These are phyloP conservation scores for Urocitellus parryii DNA, from an alignment of 2,113 vertebrate species.

Conservation along the genomic window DNA sequence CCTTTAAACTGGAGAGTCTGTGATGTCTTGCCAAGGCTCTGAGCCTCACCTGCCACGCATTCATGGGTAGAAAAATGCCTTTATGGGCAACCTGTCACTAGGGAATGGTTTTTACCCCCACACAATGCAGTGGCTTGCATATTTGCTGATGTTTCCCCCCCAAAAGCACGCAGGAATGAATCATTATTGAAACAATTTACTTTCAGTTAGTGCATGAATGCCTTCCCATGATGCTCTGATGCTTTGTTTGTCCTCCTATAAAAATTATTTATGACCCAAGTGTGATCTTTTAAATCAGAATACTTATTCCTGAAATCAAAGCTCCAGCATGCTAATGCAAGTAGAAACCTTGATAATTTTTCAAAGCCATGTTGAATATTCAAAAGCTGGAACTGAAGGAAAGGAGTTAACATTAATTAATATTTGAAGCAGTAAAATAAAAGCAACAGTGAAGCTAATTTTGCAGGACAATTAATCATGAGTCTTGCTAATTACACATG, in stretches of 20 bases:
- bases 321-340: slow-evolving; percentile 91
- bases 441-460: slow-evolving; percentile 99
- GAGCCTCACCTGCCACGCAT: slow-evolving; percentile 27
- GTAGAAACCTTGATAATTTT: slow-evolving; percentile 93
- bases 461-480: slow-evolving; percentile 99
- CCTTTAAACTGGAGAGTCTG: background rate
- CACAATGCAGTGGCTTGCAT: slow-evolving; percentile 89
- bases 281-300: slow-evolving; percentile 93
- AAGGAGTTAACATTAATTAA: slow-evolving; percentile 99
- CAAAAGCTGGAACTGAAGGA: slow-evolving; percentile 94
- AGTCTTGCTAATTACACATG: slow-evolving; percentile 99
- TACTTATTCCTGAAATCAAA: slow-evolving; percentile 94
- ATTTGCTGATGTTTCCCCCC: slow-evolving; percentile 90
- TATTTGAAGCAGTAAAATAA: slow-evolving; percentile 99
- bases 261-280: slow-evolving; percentile 97
- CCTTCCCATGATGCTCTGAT: slow-evolving; percentile 92
- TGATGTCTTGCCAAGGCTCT: slow-evolving; percentile 7
- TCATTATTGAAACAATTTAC: slow-evolving; percentile 96
- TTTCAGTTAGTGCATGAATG: slow-evolving; percentile 92
- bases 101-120: slow-evolving; percentile 83
- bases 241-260: slow-evolving; percentile 94
- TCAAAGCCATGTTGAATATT: slow-evolving; percentile 97
- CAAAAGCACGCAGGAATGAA: slow-evolving; percentile 91
- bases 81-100: slow-evolving; percentile 74
- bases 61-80: slow-evolving; percentile 78